phyloP scores from a whole-genome alignment of 2,888 invertebrate species.

The Heliconius charithonia region DNA sequence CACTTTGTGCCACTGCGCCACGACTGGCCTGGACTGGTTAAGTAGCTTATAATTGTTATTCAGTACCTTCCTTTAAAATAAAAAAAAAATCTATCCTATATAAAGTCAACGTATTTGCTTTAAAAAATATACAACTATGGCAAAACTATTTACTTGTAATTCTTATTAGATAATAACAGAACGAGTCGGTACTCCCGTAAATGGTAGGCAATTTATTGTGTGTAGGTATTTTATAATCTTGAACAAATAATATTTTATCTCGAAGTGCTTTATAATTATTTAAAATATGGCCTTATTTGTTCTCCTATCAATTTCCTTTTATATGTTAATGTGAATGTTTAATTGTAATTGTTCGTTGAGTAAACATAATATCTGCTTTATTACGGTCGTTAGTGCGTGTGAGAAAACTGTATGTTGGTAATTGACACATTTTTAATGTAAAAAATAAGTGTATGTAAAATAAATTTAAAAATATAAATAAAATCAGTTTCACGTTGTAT shows the following conservation, averaged over 20 bases:
- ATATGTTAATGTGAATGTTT: not conserved
- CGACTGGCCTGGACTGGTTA: no score
- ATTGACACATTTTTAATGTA: not conserved
- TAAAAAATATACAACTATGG: not conserved
- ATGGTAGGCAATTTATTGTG: not conserved
- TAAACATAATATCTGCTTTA: slow-evolving; percentile 11
- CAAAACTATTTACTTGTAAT: not conserved
- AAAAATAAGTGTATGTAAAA: not conserved
- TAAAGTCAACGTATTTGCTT: not conserved
- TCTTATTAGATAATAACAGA: slow-evolving; percentile 2
- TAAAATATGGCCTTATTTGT: slow-evolving; percentile 17
- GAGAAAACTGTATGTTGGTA: not conserved
- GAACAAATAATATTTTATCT: not conserved
- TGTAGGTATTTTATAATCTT: not conserved
- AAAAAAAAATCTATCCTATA: not conserved
- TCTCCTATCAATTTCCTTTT: slow-evolving; percentile 7
- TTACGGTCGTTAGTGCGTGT: not conserved
- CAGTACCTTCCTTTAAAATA: no score
- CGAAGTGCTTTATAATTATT: slow-evolving; percentile 3
- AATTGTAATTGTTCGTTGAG: not conserved
- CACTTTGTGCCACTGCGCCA: no score
- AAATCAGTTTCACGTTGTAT: not conserved
- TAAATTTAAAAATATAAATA: not conserved
- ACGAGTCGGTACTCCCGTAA: not conserved
- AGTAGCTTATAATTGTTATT: no score